These are phyloP conservation scores for Thryonomys swinderianus DNA, from an alignment of 2,113 vertebrate genomes.

Conservation along the genomic window DNA sequence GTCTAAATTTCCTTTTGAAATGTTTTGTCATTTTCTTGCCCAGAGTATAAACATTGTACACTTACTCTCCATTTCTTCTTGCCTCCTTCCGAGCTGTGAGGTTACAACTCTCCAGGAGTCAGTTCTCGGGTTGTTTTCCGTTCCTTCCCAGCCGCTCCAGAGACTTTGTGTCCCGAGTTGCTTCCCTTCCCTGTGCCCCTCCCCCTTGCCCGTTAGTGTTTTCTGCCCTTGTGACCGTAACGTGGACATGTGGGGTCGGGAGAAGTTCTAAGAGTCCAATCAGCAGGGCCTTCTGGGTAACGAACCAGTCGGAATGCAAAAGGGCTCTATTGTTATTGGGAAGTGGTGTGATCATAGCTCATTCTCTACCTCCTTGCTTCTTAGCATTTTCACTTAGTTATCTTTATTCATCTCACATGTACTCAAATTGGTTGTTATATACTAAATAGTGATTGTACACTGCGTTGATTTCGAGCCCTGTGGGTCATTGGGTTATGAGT, in stretches of 20 bases:
- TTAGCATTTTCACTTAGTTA: not conserved
- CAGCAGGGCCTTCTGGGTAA: not conserved
- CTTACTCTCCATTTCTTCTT: not conserved
- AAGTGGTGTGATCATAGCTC: not conserved
- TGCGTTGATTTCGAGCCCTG: not conserved
- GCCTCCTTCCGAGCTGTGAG: not conserved
- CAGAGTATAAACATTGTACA: not conserved
- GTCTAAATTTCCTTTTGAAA: not conserved
- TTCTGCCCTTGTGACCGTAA: not conserved
- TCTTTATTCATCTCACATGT: not conserved
- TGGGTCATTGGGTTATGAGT: not conserved
- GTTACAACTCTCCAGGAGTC: not conserved
- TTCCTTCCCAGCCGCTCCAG: not conserved
- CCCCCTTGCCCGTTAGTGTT: not conserved
- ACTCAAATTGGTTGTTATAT: not conserved
- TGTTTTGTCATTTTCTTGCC: not conserved
- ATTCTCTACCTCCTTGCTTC: not conserved
- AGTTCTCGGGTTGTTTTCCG: not conserved
- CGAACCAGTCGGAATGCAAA: not conserved
- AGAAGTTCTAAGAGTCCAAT: not conserved
- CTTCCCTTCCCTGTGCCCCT: not conserved
- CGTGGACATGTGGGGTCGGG: not conserved
- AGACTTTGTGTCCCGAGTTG: not conserved
- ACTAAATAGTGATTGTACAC: not conserved
- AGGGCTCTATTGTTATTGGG: not conserved